Conservation (phyloP, 1,140 invertebrate species). For the Drosophila nigrodunni region DNA sequence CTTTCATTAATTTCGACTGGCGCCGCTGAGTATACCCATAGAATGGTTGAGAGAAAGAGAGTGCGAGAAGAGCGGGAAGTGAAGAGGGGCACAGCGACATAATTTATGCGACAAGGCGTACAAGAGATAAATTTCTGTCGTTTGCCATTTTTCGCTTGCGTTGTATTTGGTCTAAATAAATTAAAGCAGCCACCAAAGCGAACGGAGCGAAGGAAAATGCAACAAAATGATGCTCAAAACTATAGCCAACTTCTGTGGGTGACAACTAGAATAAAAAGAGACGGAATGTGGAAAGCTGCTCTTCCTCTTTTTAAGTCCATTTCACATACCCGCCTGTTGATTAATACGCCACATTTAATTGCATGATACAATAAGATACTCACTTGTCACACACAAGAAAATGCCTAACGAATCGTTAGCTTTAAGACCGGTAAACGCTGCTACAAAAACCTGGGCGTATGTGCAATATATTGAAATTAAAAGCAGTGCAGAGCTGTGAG, state of each 20-base stretch:
- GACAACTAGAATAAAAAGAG: background rate
- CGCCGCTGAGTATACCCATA: constrained; percentile 29
- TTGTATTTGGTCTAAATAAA: constrained; percentile 81
- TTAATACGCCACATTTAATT: constrained; percentile 76
- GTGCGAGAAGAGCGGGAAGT: too few species aligned
- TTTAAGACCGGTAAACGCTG: constrained; percentile 5
- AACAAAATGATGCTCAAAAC: constrained; percentile 37
- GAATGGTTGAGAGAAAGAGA: background rate
- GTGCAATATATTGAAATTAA: constrained; percentile 14
- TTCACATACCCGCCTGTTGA: constrained; percentile 61
- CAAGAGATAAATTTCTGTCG: constrained; percentile 81
- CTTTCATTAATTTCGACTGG: constrained; percentile 59
- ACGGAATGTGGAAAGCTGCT: background rate
- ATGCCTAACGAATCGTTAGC: constrained; percentile 14
- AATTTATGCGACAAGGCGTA: constrained; percentile 81
- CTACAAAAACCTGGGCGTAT: constrained; percentile 12
- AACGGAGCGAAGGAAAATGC: background rate
- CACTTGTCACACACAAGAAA: background rate
- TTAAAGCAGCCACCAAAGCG: constrained; percentile 59
- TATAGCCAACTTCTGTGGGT: constrained; percentile 27
- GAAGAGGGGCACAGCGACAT: constrained; percentile 51
- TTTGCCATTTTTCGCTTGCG: constrained; percentile 80
- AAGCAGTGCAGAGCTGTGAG: constrained; percentile 26
- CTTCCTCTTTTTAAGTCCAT: background rate
- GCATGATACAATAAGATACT: constrained; percentile 18